Evolutionary conservation across 2,888 invertebrate species (phyloP), one percentile per base, ranked within the genome.

Genomic region (Drosophila eohydei): DNA sequence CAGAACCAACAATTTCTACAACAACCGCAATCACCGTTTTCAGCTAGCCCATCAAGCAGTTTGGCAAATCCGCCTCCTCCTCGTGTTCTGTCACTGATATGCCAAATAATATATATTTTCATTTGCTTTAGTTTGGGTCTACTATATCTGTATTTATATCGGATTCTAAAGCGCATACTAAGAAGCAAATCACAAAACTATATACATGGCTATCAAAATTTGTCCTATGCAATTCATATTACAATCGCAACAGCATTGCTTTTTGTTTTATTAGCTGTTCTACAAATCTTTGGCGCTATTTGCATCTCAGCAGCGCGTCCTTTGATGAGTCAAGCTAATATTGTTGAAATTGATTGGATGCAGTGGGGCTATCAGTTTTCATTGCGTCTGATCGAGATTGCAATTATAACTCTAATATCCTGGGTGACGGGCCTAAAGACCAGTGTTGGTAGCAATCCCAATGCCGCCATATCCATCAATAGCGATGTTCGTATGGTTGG

Each of bases 351-450:
- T 83, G 95, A 96, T 72, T 98, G 98, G 98, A 94, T 97, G 4
- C 96, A 98, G 94, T 98, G 97, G 97, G 96, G 97, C 26, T 98
- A 97, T 93, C 97, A 98, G 91, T 96, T 97, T 89, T 96, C 96
- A 0, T 94, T 97, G 58, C 95, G 98, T 32, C 94, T 97, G 7
- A 95, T 97, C 59, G 98, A 98, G 93, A 95, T 98, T 51, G 95
- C 96, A n/a, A 96, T 98, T 88, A 97, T 98, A 82, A 96, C 96
- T 5, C 94, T 97, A 61, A 94, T 97, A 81, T 96, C 96, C 0
- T 98, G 97, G 95, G 97, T 98, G 11, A 97, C 97, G 52, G 97
- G 97, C 59, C 93, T 96, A 30, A 95, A 95, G 90, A 94, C 94
- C 3, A 94, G 88, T 54, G 78, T 88, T 4, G 82, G 94, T 5